Evolutionary conservation across 92 coral and sea anemone genomes (phyloP).

Genomic region (Zoanthus solanderi): DNA sequence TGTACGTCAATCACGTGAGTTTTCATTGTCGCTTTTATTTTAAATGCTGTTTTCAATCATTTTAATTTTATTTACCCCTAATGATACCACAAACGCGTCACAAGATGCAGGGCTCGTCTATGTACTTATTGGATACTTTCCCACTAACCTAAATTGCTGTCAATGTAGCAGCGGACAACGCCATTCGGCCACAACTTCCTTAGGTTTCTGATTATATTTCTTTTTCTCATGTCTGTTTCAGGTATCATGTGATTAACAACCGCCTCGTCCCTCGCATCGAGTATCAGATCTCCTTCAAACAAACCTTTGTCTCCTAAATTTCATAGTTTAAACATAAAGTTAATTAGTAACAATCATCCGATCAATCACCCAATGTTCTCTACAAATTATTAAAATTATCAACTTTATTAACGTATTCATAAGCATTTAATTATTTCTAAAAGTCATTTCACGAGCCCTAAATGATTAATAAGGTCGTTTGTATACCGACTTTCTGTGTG

Average conservation of each 20-base stretch:
- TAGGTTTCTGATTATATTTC: slow-evolving; percentile 41
- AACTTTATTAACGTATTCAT: too few species aligned
- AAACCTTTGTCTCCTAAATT: slow-evolving; percentile 28
- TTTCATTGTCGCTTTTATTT: too few species aligned
- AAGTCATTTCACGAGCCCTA: too few species aligned
- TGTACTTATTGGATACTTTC: background rate
- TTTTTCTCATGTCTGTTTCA: slow-evolving; percentile 64
- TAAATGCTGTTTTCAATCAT: too few species aligned
- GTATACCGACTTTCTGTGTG: too few species aligned
- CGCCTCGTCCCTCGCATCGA: slow-evolving; percentile 58
- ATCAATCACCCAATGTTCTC: background rate
- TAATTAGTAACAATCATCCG: too few species aligned
- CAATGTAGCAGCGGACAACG: slow-evolving; percentile 50
- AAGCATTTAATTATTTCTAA: too few species aligned
- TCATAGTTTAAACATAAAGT: slow-evolving; percentile 2
- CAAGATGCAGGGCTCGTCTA: too few species aligned
- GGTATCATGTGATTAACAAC: slow-evolving; percentile 61
- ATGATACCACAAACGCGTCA: too few species aligned
- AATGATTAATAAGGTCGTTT: too few species aligned
- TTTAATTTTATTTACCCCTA: too few species aligned
- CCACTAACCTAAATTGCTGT: slow-evolving; percentile 38
- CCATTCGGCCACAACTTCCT: slow-evolving; percentile 63
- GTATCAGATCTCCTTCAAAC: slow-evolving; percentile 79
- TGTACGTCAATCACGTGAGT: too few species aligned
- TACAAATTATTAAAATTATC: background rate